Base-by-base conservation (phyloP, 2,797 vertebrate species). In the Danio kyathit region DNA sequence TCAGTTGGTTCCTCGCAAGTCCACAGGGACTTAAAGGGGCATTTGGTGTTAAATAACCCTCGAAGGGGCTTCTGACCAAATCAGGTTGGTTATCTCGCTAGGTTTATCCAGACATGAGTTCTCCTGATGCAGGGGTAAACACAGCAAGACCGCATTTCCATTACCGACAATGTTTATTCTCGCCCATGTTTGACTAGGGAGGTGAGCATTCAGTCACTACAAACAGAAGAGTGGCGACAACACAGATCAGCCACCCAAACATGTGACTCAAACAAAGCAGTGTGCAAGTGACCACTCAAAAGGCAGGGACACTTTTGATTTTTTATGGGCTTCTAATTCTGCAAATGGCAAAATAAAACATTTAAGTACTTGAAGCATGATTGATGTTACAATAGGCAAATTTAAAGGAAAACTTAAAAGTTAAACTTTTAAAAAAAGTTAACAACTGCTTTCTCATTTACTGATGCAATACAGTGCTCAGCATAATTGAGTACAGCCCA, bases 91-190 rank as follows among this genome's bases (percentile, higher is more conserved):
- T 38, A 82, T 86, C 71, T 82, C 43, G 63, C 74, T 61, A 64
- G 49, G 38, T 89, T 88, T 88, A 51, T 61, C 80, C 57, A 69
- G 83, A 41, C 61, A 74, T 41, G 16, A 86, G 82, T 73, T 43
- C 60, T 80, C 54, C 43, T 70, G 56, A 72, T 17, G 48, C 11
- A 72, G n/a, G 11, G 43, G 63, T 44, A 84, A 59, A 63, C 51
- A 64, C 46, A 54, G 3, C 41, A 44, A 46, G 44, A 48, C 76
- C 61, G 74, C 7, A 66, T 73, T 46, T 51, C 54, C 51, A 75
- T 86, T 76, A 80, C 71, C 4, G n/a, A 43, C 13, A 41, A 54
- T 71, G 77, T 85, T 79, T 84, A 82, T 76, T 83, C 82, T 82
- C 54, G 10, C 16, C 54, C 7, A 14, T 74, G 64, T 87, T 86